Evolutionary conservation across 2,113 vertebrate genomes (phyloP), one percentile per base, ranked within the genome.

Genomic region (Pholis gunnellus): DNA sequence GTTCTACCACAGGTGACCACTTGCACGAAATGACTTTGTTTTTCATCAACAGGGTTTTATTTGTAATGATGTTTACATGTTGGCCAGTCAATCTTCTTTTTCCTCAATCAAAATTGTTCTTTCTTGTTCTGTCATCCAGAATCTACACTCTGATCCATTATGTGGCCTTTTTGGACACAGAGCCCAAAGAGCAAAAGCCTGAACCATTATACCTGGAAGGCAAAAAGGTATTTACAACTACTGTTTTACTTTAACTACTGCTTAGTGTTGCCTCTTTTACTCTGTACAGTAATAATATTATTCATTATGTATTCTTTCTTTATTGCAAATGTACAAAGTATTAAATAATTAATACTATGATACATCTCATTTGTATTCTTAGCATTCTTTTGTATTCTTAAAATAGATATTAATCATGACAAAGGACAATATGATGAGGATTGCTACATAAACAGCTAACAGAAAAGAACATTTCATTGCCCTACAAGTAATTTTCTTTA

Each of bases 1-100:
- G 93, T 1, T 92, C 0, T 94, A 85, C 71, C 91, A 94, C 90
- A 94, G 94, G 93, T 94, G 54, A 88, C 0, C 54, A 17, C 44
- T 64, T 17, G 3, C 2, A 61, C 27, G 6, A n/a, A 14, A 31
- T 38, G 0, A 2, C 4, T 20, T 7, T 10, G 27, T 31, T 78
- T n/a, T 14, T 52, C 4, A 0, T 2, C 29, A 14, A 14, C 46
- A 54, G n/a, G 36, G 2, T 34, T 31, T 22, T 31, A 2, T 6
- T 14, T 54, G 17, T 2, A 61, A 57, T 17, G 11, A 48, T n/a
- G 17, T 48, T 60, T 9, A 25, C 1, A 5, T 20, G 11, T n/a
- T 11, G 0, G 6, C 9, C 11, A 1, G 6, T 42, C 17, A 11
- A n/a, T 36, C 18, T 48, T 67, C 20, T 29, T 20, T 36, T 36